Conservation (phyloP, 92 coral and sea anemone genomes). For the Diadumene lineata region DNA sequence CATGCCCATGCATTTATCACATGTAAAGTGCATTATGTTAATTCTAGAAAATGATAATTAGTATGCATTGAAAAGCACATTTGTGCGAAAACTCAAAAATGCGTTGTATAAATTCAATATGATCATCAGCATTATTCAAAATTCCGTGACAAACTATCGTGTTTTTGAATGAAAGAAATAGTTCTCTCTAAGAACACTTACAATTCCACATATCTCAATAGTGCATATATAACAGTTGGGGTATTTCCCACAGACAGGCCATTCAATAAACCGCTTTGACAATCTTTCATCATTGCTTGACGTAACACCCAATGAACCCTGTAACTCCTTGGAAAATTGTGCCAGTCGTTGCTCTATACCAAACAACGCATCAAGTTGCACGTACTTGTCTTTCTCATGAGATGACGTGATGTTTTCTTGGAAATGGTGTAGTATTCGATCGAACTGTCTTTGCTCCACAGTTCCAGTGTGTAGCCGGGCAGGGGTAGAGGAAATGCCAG, state of each 20-base stretch:
- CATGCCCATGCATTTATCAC: too few species aligned
- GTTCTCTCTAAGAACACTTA: conserved; percentile 16
- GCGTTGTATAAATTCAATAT: too few species aligned
- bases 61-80: too few species aligned
- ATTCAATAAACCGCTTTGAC: conserved; percentile 32
- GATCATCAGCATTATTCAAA: too few species aligned
- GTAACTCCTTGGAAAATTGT: conserved; percentile 20
- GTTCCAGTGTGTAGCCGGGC: neutral
- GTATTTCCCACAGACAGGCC: conserved; percentile 76
- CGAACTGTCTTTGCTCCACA: neutral
- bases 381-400: conserved; percentile 24
- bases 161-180: too few species aligned
- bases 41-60: too few species aligned
- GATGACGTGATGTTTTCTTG: conserved; percentile 21
- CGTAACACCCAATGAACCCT: neutral
- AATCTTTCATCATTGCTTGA: neutral
- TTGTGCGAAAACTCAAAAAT: too few species aligned
- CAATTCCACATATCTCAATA: conserved; percentile 42
- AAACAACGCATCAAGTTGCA: conserved; percentile 23
- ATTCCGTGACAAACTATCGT: too few species aligned
- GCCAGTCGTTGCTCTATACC: conserved; percentile 28
- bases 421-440: conserved; percentile 18
- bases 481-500: conserved; percentile 1
- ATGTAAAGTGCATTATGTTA: too few species aligned
- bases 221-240: conserved; percentile 67